Base-by-base conservation (phyloP, 2,888 invertebrate species). In the Eupithecia insigniata region DNA sequence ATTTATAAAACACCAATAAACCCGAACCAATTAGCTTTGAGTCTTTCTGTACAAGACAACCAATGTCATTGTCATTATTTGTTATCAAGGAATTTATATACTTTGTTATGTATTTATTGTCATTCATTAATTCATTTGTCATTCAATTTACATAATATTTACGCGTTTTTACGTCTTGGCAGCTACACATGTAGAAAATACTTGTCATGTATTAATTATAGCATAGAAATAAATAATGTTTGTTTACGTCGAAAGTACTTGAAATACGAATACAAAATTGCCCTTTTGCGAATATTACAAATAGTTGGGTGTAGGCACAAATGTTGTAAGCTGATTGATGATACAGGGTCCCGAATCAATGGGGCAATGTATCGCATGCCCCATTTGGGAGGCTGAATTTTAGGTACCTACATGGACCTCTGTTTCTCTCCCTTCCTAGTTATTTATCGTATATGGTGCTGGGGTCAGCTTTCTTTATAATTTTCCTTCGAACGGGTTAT, bases 201-300 rank as follows among this genome's bases (percentile, higher is more conserved):
- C 67, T n/a, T 67, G 67, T 36, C 67, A 22, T 22, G 14, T 36
- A n/a, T 64, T 64, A 34, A 64, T 36, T 64, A 64, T 39, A 64
- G 14, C 22, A 2, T 16, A 26, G 36, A 22, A 39, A 43, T 28
- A 39, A 65, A 28, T 39, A 65, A 65, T 28, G 39, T 39, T 65
- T 65, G 65, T 65, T 65, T 65, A 65, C 65, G 39, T 28, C 65
- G 34, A n/a, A 34, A 34, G 18, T 32, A 32, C 34, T 32, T 62
- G 61, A n/a, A 34, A 62, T 60, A 62, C 61, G 61, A 62, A 62
- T 34, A 62, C 61, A 12, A n/a, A 32, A 62, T 34, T 18, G 32
- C n/a, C 61, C 30, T 18, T 18, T 62, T 34, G 61, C 32, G 34
- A 34, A 62, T 62, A 62, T 55, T 26, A 26, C 26, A 26, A 55